A percentile compares a stretch with the other conserved stretches of the same genome.
Conservation (phyloP, 2,888 invertebrate genomes). For the Eilema griseolum region DNA sequence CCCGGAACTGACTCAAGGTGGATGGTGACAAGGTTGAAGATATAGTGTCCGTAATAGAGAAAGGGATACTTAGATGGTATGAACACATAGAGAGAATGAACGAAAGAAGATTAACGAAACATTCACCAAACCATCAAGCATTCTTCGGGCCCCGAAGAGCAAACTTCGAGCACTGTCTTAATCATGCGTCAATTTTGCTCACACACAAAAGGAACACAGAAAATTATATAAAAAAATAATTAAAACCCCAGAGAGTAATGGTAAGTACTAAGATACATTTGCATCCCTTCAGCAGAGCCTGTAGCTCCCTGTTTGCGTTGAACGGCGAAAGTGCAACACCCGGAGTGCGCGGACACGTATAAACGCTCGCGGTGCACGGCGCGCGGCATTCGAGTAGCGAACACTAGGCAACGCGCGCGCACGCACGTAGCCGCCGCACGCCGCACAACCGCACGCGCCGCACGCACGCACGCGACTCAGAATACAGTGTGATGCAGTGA, state of each 20-base stretch:
- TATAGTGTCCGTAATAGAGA: too few relatives aligned
- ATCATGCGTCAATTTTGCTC: too few relatives aligned
- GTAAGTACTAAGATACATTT: neutral
- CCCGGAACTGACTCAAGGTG: too few relatives aligned
- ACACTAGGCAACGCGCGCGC: slow-evolving; percentile 68
- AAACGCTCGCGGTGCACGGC: slow-evolving; percentile 68
- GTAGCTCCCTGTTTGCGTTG: slow-evolving; percentile 24
- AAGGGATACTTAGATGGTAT: too few relatives aligned
- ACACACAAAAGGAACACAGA: neutral
- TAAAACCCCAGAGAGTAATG: too few relatives aligned
- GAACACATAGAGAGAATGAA: too few relatives aligned
- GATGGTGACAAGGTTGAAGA: too few relatives aligned
- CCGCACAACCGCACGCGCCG: slow-evolving; percentile 37
- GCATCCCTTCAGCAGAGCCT: slow-evolving; percentile 17
- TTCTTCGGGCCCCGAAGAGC: too few relatives aligned
- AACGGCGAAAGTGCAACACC: slow-evolving; percentile 79
- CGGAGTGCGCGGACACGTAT: slow-evolving; percentile 71
- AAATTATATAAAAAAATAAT: neutral
- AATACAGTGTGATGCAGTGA: slow-evolving; percentile 54
- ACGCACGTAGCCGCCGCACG: slow-evolving; percentile 42
- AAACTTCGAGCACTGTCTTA: too few relatives aligned
- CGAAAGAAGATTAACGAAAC: too few relatives aligned
- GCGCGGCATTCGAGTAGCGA: slow-evolving; percentile 75
- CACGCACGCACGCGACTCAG: slow-evolving; percentile 44
- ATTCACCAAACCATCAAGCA: too few relatives aligned